Evolutionary conservation across 2,113 vertebrate species (phyloP).

Genomic region (Circaetus cinerascens): DNA sequence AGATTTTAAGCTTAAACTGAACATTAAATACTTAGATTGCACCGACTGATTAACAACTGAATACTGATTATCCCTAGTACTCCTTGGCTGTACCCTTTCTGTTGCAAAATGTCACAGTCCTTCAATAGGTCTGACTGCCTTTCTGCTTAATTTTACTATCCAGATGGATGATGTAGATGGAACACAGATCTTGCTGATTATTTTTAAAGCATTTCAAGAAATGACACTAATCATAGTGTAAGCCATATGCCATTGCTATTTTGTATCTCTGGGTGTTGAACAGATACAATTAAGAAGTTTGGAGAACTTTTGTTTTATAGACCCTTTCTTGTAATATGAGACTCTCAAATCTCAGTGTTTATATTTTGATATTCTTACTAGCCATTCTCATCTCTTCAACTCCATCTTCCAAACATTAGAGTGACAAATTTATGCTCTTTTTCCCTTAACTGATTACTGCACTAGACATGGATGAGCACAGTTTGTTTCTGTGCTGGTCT

Average conservation of each 20-base stretch:
- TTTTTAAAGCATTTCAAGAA: conserved; percentile 5
- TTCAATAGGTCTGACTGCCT: not conserved
- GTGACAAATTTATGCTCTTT: not conserved
- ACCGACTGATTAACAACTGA: not conserved
- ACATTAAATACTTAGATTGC: not conserved
- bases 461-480: not conserved
- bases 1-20: not conserved
- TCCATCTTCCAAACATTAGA: not conserved
- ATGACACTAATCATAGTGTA: not conserved
- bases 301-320: not conserved
- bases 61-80: not conserved
- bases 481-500: not conserved
- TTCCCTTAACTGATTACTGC: not conserved
- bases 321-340: not conserved
- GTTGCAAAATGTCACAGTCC: not conserved
- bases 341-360: not conserved
- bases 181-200: not conserved
- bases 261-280: not conserved
- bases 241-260: not conserved
- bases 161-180: not conserved
- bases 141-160: not conserved
- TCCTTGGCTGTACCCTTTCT: not conserved
- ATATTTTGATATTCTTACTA: not conserved
- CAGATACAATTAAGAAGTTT: not conserved
- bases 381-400: not conserved